Conservation (phyloP, 2,888 invertebrate species). For the Spodoptera exigua region DNA sequence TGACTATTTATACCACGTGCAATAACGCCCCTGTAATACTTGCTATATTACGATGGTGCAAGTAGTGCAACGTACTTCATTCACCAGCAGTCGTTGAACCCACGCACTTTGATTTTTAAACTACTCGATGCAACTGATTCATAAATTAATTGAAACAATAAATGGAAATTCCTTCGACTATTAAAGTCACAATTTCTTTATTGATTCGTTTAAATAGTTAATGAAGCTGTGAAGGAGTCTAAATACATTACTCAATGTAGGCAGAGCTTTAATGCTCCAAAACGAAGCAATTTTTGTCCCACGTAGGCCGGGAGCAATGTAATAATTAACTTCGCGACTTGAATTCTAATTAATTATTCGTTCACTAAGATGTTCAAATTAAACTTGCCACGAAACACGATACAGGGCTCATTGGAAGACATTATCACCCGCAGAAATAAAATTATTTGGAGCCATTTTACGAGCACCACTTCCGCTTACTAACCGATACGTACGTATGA, state of each 20-base stretch:
- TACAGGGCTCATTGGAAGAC: conserved; percentile 18
- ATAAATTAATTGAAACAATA: conserved; percentile 45
- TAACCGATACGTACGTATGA: conserved; percentile 34
- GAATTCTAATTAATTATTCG: conserved; percentile 15
- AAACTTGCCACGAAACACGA: conserved; percentile 28
- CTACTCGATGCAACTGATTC: conserved; percentile 45
- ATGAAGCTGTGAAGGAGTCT: conserved; percentile 1
- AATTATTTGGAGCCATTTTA: conserved; percentile 46
- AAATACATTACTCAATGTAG: background rate
- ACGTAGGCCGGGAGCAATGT: conserved; percentile 5
- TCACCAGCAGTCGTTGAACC: conserved; percentile 62
- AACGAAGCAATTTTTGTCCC: conserved; percentile 5
- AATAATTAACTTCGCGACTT: conserved; percentile 6
- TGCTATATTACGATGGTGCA: conserved; percentile 44
- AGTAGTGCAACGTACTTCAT: conserved; percentile 55
- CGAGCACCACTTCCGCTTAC: conserved; percentile 50
- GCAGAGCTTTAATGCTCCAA: conserved; percentile 2
- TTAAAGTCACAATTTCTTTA: conserved; percentile 11
- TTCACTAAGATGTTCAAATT: conserved; percentile 13
- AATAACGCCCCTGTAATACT: conserved; percentile 45
- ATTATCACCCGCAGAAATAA: conserved; percentile 29
- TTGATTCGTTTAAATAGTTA: conserved; percentile 10
- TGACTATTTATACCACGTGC: conserved; percentile 55
- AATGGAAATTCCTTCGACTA: conserved; percentile 16
- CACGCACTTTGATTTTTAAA: conserved; percentile 54